phyloP scores from a whole-genome alignment of 1,140 invertebrate species.

The Drosophila pachea region DNA sequence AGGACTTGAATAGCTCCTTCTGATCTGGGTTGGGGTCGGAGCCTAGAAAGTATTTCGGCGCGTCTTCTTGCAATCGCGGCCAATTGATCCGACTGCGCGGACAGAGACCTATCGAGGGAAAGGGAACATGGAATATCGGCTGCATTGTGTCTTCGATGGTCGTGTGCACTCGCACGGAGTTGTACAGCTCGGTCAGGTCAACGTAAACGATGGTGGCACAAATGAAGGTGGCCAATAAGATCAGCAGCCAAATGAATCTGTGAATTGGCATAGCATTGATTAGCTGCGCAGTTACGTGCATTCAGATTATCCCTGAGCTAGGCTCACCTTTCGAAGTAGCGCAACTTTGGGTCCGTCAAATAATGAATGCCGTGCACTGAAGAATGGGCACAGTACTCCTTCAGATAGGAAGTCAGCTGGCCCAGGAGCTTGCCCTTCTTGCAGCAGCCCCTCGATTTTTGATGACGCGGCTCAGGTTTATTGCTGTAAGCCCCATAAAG shows the following conservation, averaged over 20 bases:
- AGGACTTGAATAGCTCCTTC: slow-evolving; percentile 50
- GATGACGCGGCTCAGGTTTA: slow-evolving; percentile 5
- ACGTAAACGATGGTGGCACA: slow-evolving; percentile 57
- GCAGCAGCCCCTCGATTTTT: background rate
- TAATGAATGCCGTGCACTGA: slow-evolving; percentile 68
- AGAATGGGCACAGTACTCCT: slow-evolving; percentile 57
- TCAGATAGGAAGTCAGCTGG: slow-evolving; percentile 46
- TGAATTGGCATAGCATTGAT: background rate
- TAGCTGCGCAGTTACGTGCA: background rate
- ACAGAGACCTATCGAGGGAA: slow-evolving; percentile 65
- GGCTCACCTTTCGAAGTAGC: slow-evolving; percentile 59
- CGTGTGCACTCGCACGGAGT: slow-evolving; percentile 55
- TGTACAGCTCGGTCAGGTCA: slow-evolving; percentile 55
- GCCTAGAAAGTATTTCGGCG: slow-evolving; percentile 51
- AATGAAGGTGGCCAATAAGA: slow-evolving; percentile 54
- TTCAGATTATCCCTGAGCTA: background rate
- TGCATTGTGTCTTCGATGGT: slow-evolving; percentile 63
- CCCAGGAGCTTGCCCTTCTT: slow-evolving; percentile 5
- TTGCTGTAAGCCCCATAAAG: slow-evolving; percentile 34
- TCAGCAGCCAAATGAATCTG: slow-evolving; percentile 65
- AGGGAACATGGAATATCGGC: slow-evolving; percentile 55
- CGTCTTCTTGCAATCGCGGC: slow-evolving; percentile 35
- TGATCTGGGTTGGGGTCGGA: slow-evolving; percentile 28
- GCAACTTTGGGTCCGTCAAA: slow-evolving; percentile 55
- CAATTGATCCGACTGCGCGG: slow-evolving; percentile 55